These are phyloP conservation scores for Anarhynchus alexandrinus DNA, from an alignment of 2,113 vertebrate genomes.

Conservation along the genomic window DNA sequence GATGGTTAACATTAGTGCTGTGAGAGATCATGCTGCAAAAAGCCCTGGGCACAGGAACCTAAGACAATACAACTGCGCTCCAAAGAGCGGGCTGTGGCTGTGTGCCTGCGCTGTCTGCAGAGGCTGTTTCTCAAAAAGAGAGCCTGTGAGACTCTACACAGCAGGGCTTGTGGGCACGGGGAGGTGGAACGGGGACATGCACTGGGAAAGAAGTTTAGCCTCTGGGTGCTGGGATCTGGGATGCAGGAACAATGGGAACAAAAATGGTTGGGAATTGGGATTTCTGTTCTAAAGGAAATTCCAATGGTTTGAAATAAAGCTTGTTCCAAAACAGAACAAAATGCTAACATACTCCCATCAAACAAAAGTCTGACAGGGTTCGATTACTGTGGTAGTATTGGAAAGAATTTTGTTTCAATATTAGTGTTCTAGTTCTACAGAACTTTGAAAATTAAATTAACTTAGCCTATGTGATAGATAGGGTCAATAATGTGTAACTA, in stretches of 20 bases:
- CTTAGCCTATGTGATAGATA: not conserved
- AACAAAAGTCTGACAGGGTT: not conserved
- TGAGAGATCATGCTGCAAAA: not conserved
- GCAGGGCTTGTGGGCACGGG: not conserved
- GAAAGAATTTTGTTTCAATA: not conserved
- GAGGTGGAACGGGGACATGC: not conserved
- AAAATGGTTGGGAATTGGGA: constrained; percentile 8
- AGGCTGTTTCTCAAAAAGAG: not conserved
- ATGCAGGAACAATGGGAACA: constrained; percentile 10
- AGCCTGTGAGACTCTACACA: not conserved
- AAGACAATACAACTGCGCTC: not conserved
- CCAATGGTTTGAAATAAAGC: constrained; percentile 8
- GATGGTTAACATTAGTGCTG: not conserved
- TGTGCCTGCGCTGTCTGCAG: not conserved
- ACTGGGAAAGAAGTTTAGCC: constrained; percentile 3
- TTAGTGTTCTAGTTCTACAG: not conserved
- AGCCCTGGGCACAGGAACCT: not conserved
- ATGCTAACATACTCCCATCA: not conserved
- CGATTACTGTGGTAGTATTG: not conserved
- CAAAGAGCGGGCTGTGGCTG: not conserved
- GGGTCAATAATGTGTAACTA: not conserved
- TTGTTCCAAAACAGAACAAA: constrained; percentile 29
- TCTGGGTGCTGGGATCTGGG: not conserved
- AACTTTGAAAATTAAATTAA: not conserved
- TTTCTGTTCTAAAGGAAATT: constrained; percentile 41